phyloP scores from a whole-genome alignment of 23 tunicate genomes.

The Phallusia fumigata region DNA sequence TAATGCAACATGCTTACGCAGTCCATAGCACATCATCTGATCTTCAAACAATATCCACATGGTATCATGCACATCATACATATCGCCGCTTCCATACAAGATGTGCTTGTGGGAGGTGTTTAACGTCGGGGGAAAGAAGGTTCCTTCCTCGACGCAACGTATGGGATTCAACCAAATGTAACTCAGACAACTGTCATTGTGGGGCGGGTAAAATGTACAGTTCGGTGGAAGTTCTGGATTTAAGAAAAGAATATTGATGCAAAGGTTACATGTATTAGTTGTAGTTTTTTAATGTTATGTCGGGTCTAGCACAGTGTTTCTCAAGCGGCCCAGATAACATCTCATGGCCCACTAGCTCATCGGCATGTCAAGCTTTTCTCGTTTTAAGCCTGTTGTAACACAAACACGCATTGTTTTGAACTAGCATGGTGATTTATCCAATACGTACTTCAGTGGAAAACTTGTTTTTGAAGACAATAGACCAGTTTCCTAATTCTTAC shows the following conservation, averaged over 20 bases:
- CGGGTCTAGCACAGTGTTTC: no score
- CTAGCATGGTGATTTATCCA: no score
- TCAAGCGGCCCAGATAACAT: no score
- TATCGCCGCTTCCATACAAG: neutral
- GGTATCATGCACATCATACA: neutral
- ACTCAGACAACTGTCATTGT: constrained; percentile 6
- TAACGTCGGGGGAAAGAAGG: neutral
- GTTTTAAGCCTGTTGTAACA: no score
- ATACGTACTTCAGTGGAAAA: no score
- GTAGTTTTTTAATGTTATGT: no score
- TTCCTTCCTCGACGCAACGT: neutral
- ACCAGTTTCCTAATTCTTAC: no score
- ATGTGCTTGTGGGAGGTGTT: neutral
- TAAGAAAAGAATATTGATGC: no score
- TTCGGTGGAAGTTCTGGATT: neutral
- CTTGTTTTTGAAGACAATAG: no score
- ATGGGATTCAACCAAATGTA: neutral
- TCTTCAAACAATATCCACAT: constrained; percentile 8
- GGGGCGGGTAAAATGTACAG: neutral
- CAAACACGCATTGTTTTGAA: no score
- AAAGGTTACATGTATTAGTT: neutral
- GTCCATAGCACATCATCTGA: constrained; percentile 8
- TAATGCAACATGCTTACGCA: neutral
- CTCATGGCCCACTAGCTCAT: no score
- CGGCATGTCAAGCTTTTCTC: no score